Percentiles rank a stretch among this genome's conserved stretches.
These are phyloP conservation scores for Pedionomus torquatus DNA, from an alignment of 2,113 vertebrate species.

Conservation along the genomic window DNA sequence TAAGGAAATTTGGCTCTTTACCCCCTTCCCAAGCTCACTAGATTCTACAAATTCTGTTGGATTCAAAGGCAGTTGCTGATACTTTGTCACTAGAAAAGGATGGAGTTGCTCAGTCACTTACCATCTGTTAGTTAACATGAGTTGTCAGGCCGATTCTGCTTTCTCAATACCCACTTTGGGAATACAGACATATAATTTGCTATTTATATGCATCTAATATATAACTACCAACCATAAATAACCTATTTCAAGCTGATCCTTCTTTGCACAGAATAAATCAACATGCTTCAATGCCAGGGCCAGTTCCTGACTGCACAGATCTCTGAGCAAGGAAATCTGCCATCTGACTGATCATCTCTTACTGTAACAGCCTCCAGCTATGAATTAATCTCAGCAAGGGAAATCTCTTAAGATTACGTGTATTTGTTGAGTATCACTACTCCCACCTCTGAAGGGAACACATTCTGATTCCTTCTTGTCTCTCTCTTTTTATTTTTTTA, in stretches of 20 bases:
- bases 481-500: neutral
- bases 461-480: neutral
- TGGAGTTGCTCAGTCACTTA: neutral
- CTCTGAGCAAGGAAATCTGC: neutral
- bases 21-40: neutral
- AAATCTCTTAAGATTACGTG: neutral
- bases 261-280: constrained; percentile 23
- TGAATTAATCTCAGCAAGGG: neutral
- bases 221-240: neutral
- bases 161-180: neutral
- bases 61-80: neutral
- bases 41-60: neutral
- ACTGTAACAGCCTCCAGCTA: neutral
- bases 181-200: neutral
- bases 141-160: neutral
- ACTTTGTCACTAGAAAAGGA: neutral
- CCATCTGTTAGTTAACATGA: neutral
- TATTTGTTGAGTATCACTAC: neutral
- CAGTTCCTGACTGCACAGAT: neutral
- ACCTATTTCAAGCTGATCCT: constrained; percentile 6
- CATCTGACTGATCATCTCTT: neutral
- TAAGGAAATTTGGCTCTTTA: neutral
- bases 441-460: neutral
- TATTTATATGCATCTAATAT: neutral
- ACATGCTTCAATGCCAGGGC: neutral